These are phyloP conservation scores for Macaria liturata DNA, from an alignment of 2,888 invertebrate genomes.

Conservation along the genomic window DNA sequence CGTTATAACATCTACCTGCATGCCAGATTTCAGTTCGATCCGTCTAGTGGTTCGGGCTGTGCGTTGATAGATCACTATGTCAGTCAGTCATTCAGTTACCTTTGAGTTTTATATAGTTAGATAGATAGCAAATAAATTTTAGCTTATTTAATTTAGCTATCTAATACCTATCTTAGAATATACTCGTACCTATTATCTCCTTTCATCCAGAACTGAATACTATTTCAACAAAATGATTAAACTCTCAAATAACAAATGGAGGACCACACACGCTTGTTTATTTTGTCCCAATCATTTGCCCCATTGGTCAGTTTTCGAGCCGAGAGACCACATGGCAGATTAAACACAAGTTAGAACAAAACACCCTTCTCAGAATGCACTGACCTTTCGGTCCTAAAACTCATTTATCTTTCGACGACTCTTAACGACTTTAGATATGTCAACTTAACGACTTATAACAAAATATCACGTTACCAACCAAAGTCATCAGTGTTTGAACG, in stretches of 20 bases:
- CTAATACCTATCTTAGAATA: too few relatives aligned
- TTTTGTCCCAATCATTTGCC: conserved; percentile 41
- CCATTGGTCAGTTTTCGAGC: conserved; percentile 40
- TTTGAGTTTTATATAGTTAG: too few relatives aligned
- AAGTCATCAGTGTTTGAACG: not conserved
- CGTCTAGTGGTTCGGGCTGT: too few relatives aligned
- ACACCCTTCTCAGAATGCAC: conserved; percentile 45
- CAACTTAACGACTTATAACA: conserved; percentile 44
- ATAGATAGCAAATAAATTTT: too few relatives aligned
- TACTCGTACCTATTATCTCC: too few relatives aligned
- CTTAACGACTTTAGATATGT: conserved; percentile 34
- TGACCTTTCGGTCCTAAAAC: conserved; percentile 46
- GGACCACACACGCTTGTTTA: conserved; percentile 50
- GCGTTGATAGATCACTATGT: too few relatives aligned
- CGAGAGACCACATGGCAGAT: conserved; percentile 20
- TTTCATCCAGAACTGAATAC: too few relatives aligned
- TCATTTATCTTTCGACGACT: conserved; percentile 54
- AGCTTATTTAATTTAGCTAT: too few relatives aligned
- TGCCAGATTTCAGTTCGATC: too few relatives aligned
- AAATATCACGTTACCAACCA: conserved; percentile 50
- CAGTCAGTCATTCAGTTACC: too few relatives aligned
- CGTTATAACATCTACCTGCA: too few relatives aligned
- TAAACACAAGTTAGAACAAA: conserved; percentile 22
- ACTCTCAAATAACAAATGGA: conserved; percentile 14
- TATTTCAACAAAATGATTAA: conserved; percentile 5